Base-by-base conservation (phyloP, 92 coral and sea anemone species). In the Pocillopora grandis region DNA sequence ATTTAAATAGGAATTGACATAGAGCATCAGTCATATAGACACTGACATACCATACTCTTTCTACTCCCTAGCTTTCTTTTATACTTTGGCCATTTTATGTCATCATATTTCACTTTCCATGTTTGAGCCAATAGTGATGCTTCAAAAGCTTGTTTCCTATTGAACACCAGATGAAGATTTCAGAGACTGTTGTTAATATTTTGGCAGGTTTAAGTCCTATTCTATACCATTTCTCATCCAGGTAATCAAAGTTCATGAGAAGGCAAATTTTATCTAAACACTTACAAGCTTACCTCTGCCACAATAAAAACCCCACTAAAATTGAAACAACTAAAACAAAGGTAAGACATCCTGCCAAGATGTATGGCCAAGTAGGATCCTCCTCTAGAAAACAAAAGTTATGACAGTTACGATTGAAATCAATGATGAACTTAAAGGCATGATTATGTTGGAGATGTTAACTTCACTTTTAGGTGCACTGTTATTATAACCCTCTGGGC, bases 61-160 rank as follows among this genome's bases (percentile, higher is more conserved):
- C 92, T 88, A 87, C 94, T 91, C 12, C 94, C 94, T 80, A 91
- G 62, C 48, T 87, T 88, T 76, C 81, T 87, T 85, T 87, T 85
- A 59, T 89, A 80, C 81, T 88, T 89, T n/a, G 97, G 97, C 97
- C 97, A 93, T 58, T 88, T 87, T 73, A 93, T 93, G 64, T 93
- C 94, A 72, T 93, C 94, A 42, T 91, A 91, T 81, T 93, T 88
- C 67, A 93, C 60, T 79, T 92, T 85, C 97, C 97, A 93, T 57
- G 77, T 90, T 27, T 91, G 94, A 23, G 97, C 97, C 70, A 87
- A 65, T 48, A 93, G 62, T 36, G 94, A 87, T 68, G 94, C 97
- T 74, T 93, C 97, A 68, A 90, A 93, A 18, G 92, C 92, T 87
- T 93, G 83, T 74, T 93, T 93, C 61, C 97, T 93, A 35, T 62